Evolutionary conservation across 2,888 invertebrate species (phyloP).

Genomic region (Drosophila sordidapex): DNA sequence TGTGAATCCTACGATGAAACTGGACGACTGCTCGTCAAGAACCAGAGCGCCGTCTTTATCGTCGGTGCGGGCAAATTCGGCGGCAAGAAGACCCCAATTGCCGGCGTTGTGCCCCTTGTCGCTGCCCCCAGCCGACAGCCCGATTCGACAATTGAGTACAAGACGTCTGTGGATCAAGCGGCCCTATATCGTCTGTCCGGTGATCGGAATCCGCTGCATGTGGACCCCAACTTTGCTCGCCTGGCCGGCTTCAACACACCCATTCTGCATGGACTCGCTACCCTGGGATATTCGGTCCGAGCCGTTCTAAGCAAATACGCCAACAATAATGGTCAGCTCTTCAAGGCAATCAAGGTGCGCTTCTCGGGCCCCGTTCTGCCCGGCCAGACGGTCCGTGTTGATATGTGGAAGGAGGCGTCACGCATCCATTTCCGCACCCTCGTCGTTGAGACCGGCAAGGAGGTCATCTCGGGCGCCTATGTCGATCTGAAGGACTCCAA

Average conservation of each 20-base stretch:
- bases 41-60: conserved; percentile 92
- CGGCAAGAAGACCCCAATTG: conserved; percentile 87
- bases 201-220: conserved; percentile 97
- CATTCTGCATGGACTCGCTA: conserved; percentile 97
- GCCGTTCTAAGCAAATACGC: conserved; percentile 91
- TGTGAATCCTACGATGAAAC: conserved; percentile 89
- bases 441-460: conserved; percentile 91
- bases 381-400: conserved; percentile 95
- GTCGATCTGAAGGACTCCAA: conserved; percentile 91
- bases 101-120: conserved; percentile 87
- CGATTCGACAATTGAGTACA: conserved; percentile 90
- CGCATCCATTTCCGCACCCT: conserved; percentile 94
- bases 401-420: conserved; percentile 95
- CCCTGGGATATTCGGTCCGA: conserved; percentile 91
- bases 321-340: conserved; percentile 90
- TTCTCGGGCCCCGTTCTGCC: conserved; percentile 97
- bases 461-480: conserved; percentile 94
- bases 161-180: conserved; percentile 93
- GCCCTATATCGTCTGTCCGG: conserved; percentile 91
- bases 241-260: conserved; percentile 93
- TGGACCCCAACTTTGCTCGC: conserved; percentile 94
- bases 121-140: conserved; percentile 91
- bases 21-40: conserved; percentile 90
- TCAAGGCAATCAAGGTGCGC: conserved; percentile 96
- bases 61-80: conserved; percentile 96